Evolutionary conservation across 2,797 vertebrate genomes (phyloP).

Genomic region (Malurus leucopterus): DNA sequence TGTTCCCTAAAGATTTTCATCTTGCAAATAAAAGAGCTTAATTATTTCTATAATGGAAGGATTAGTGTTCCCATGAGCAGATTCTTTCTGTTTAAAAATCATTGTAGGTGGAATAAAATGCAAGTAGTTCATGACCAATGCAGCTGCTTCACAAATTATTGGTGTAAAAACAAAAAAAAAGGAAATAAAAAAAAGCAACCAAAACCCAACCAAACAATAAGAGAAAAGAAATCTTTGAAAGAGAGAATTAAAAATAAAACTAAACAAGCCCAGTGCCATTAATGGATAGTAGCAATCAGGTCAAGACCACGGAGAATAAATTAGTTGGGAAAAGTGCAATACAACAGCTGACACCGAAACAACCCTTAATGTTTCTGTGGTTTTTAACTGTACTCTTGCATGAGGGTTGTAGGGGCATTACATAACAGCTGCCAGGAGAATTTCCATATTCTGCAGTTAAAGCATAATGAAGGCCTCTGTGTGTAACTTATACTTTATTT

Average conservation of each 20-base stretch:
- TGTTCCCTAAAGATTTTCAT: slow-evolving; percentile 56
- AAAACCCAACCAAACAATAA: neutral
- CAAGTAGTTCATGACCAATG: slow-evolving; percentile 59
- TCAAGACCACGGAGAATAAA: slow-evolving; percentile 56
- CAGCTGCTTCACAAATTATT: slow-evolving; percentile 39
- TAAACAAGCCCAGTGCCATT: neutral
- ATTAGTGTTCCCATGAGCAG: slow-evolving; percentile 55
- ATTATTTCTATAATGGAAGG: slow-evolving; percentile 68
- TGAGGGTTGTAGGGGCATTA: neutral
- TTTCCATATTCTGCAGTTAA: slow-evolving; percentile 11
- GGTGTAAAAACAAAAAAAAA: neutral
- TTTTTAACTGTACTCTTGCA: slow-evolving; percentile 4
- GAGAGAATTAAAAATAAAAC: neutral
- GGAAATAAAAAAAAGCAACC: neutral
- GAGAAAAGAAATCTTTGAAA: slow-evolving; percentile 7
- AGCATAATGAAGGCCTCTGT: neutral
- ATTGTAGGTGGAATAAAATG: slow-evolving; percentile 58
- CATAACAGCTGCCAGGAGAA: slow-evolving; percentile 22
- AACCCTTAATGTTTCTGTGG: slow-evolving; percentile 17
- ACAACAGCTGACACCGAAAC: slow-evolving; percentile 2
- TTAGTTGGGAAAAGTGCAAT: slow-evolving; percentile 32
- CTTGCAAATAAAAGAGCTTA: slow-evolving; percentile 63
- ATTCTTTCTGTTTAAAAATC: slow-evolving; percentile 62
- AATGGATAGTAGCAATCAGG: slow-evolving; percentile 31
- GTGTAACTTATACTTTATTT: neutral